Evolutionary conservation across 1,140 invertebrate genomes (phyloP).

Genomic region (Cyrtorhinus lividipennis): DNA sequence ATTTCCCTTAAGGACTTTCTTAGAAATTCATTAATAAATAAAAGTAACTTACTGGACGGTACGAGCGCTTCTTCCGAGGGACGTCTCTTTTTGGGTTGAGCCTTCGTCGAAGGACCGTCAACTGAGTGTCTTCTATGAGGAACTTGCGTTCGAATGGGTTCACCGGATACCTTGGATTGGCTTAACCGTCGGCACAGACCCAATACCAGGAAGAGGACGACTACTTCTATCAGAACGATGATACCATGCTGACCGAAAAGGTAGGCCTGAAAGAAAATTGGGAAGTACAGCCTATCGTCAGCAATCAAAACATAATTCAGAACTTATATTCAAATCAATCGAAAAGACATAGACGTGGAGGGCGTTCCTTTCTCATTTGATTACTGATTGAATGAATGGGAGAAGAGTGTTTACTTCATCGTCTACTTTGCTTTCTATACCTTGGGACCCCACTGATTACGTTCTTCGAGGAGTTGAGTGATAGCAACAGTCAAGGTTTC

Average conservation of each 20-base stretch:
- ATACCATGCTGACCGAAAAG: constrained; percentile 35
- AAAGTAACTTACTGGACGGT: constrained; percentile 32
- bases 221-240: constrained; percentile 36
- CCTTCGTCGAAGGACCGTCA: constrained; percentile 1
- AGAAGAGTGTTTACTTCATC: too few relatives aligned
- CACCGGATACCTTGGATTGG: constrained; percentile 12
- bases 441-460: constrained; percentile 44
- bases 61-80: constrained; percentile 64
- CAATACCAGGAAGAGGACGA: constrained; percentile 35
- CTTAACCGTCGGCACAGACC: constrained; percentile 31
- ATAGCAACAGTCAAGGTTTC: constrained; percentile 38
- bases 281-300: constrained; percentile 11
- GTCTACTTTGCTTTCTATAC: too few relatives aligned
- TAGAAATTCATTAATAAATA: too few relatives aligned
- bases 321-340: too few relatives aligned
- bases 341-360: neutral
- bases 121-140: constrained; percentile 12
- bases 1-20: too few relatives aligned
- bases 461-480: constrained; percentile 43
- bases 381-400: too few relatives aligned
- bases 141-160: neutral
- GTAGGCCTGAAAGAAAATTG: constrained; percentile 18
- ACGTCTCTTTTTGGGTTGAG: constrained; percentile 37
- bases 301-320: too few relatives aligned
- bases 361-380: too few relatives aligned